Percentiles rank a stretch among this genome's conserved stretches.
Conservation (phyloP, 2,113 vertebrate species). For the Myanophis thanlyinensis region DNA sequence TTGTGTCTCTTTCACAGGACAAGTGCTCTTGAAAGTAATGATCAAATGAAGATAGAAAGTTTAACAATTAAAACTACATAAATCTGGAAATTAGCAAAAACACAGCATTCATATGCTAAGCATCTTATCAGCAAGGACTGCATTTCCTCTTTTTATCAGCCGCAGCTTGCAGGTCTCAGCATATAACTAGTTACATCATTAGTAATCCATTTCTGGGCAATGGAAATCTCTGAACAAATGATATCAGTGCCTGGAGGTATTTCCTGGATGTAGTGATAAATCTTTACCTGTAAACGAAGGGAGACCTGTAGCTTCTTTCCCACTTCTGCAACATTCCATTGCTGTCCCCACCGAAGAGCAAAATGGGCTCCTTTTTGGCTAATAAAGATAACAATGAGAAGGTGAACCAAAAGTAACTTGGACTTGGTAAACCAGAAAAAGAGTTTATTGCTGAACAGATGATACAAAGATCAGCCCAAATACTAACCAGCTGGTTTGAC, state of each 20-base stretch:
- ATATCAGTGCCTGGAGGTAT: not conserved
- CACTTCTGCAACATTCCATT: constrained; percentile 49
- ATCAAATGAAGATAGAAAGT: not conserved
- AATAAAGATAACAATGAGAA: not conserved
- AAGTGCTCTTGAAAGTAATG: not conserved
- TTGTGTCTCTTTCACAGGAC: not conserved
- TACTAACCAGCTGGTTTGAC: not conserved
- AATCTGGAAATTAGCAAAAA: not conserved
- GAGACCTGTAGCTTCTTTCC: constrained; percentile 49
- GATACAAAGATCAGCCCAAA: not conserved
- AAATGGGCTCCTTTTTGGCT: constrained; percentile 48
- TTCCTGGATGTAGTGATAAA: not conserved
- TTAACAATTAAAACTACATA: not conserved
- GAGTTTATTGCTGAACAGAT: not conserved
- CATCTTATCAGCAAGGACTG: not conserved
- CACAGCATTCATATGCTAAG: not conserved
- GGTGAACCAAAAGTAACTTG: not conserved
- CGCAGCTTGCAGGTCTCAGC: not conserved
- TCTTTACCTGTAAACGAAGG: constrained; percentile 51
- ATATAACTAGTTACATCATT: not conserved
- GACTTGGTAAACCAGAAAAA: not conserved
- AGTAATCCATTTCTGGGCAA: not conserved
- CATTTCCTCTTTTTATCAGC: not conserved
- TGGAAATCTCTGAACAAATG: not conserved
- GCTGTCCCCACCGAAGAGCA: constrained; percentile 52